Conservation (phyloP, 2,113 vertebrate species). For the Coreoperca whiteheadi region DNA sequence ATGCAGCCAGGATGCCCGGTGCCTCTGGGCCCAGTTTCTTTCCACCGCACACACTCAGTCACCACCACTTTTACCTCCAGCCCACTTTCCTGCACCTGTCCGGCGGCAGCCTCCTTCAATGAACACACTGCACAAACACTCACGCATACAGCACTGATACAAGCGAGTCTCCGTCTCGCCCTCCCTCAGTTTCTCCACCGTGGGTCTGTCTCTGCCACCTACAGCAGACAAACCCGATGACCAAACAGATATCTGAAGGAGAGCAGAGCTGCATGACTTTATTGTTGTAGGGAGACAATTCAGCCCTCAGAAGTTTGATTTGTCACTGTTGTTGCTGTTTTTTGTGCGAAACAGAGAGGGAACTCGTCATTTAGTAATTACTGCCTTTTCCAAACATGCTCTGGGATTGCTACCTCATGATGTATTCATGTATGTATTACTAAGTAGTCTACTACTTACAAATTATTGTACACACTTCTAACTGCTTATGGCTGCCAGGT, state of each 20-base stretch:
- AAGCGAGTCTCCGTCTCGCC: constrained; percentile 21
- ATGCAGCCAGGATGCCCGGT: background rate
- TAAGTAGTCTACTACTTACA: too few relatives aligned
- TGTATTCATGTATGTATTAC: background rate
- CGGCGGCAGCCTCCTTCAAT: background rate
- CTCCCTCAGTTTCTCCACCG: constrained; percentile 72
- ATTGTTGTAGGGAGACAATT: background rate
- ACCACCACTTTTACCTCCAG: constrained; percentile 11
- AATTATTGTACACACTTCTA: background rate
- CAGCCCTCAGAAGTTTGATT: background rate
- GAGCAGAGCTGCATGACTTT: constrained; percentile 3
- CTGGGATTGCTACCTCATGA: background rate
- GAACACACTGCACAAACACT: constrained; percentile 21
- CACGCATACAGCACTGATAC: background rate
- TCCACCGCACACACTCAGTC: constrained; percentile 9
- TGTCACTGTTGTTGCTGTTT: background rate
- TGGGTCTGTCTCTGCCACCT: constrained; percentile 28
- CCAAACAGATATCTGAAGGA: constrained; percentile 22
- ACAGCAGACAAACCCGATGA: constrained; percentile 36
- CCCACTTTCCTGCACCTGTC: constrained; percentile 54
- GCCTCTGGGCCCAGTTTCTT: constrained; percentile 5
- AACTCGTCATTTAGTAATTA: too few relatives aligned
- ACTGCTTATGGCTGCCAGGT: background rate
- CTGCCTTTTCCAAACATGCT: background rate
- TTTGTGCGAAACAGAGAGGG: background rate